phyloP scores from a whole-genome alignment of 2,113 vertebrate species.

The Pyxicephalus adspersus region DNA sequence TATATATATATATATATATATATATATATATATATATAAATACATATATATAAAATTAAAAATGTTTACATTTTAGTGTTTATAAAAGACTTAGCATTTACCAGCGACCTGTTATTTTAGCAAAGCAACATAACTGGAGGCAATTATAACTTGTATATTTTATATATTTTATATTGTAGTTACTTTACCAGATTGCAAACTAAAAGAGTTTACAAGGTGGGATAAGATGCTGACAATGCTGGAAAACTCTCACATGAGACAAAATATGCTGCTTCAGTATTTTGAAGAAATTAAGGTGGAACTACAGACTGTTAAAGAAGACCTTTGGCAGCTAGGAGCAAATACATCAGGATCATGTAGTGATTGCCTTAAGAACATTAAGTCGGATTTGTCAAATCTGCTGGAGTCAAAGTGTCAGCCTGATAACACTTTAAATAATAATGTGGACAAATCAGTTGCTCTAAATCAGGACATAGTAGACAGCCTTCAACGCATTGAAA shows the following conservation, averaged over 20 bases:
- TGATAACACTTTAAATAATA: not conserved
- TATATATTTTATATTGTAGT: constrained; percentile 51
- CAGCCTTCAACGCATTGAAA: constrained; percentile 76
- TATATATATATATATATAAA: not conserved
- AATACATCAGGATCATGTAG: constrained; percentile 68
- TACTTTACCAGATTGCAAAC: constrained; percentile 74
- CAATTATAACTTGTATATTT: constrained; percentile 11
- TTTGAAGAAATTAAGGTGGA: constrained; percentile 81
- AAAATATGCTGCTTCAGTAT: constrained; percentile 90
- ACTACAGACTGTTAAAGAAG: constrained; percentile 75
- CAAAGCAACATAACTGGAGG: not conserved
- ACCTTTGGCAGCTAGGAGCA: constrained; percentile 78
- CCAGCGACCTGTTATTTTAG: too few relatives aligned
- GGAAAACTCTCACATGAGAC: constrained; percentile 95
- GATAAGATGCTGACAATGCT: constrained; percentile 96
- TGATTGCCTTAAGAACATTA: constrained; percentile 60
- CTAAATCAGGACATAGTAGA: constrained; percentile 67
- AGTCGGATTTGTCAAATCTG: constrained; percentile 64
- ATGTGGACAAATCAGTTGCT: constrained; percentile 73
- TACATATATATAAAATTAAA: not conserved
- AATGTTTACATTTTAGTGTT: not conserved
- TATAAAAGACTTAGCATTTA: too few relatives aligned
- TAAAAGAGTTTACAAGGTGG: constrained; percentile 83
- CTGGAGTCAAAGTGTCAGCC: constrained; percentile 61
- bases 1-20: not conserved